Base-by-base conservation (phyloP, 2,113 vertebrate genomes). In the Colaptes auratus region DNA sequence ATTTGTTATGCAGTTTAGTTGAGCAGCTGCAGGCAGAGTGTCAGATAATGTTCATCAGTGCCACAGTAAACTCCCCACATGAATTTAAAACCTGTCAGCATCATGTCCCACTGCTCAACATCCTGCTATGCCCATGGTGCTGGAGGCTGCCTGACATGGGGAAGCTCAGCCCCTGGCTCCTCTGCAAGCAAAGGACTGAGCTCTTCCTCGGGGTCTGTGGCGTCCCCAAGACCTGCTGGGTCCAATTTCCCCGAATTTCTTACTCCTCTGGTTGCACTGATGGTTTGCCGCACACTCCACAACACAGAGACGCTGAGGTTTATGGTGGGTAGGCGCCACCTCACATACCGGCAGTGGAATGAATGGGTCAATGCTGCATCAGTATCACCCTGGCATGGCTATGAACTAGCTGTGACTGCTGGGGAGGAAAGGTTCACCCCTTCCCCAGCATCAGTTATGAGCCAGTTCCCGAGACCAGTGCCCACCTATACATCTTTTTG, bases 1-100 rank as follows among this genome's bases (percentile, higher is more conserved):
- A 80, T 90, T 95, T 86, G 92, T 89, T 86, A 85, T 83, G 70
- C 87, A 89, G 75, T 94, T 89, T n/a, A 91, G 70, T 14, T 6
- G 10, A 84, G 84, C 84, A 92, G 77, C 73, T 70, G 46, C 0
- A 0, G 33, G 66, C 31, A 1, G 67, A 71, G 90, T 52, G 81
- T 83, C 70, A 87, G n/a, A 46, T 21, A 31, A 71, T 1, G 16
- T 59, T 74, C 56, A 36, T 58, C 58, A 60, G 31, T 14, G 78
- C 14, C 78, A 92, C 52, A 35, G 82, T 2, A 82, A 46, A 48
- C 27, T 64, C 60, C 48, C 28, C 42, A 75, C 36, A 7, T 33
- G 31, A 81, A 92, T 93, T 75, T 31, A 91, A 94, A 87, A 44
- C 81, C 58, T 15, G 13, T 50, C 89, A 78, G 56, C 61, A 50